Base-by-base conservation (phyloP, 2,113 vertebrate species). In the Corythoichthys haematopterus region DNA sequence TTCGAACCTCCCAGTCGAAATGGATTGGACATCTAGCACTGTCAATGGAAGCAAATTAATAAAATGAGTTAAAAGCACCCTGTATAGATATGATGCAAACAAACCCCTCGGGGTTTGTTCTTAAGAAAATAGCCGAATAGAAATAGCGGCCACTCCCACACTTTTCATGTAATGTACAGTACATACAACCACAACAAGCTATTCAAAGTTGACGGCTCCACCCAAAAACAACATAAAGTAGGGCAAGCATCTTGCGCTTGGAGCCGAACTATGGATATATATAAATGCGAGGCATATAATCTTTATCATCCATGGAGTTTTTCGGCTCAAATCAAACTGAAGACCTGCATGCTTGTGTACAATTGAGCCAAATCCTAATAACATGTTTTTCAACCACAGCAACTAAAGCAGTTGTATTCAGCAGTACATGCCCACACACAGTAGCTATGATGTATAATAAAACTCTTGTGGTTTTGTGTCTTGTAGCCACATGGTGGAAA, bases 341-440 rank as follows among this genome's bases (percentile, higher is more conserved):
- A 81, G 70, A 79, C 78, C 80, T 69, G 47, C 62, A 63, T 33
- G 68, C 84, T 77, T 78, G 71, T 58, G 71, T 83, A 70, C 85
- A 85, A 87, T 81, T 68, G 70, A 70, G 71, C 83, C 82, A 78
- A 71, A 59, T 60, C 68, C 47, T 87, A 90, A 89, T 91, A 62
- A 83, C 81, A 82, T 74, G 84, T 85, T 90, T 90, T 62, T 65
- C 65, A 83, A 72, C 75, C 83, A 46, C 84, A 68, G 52, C 75
- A 52, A 71, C 80, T 83, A 58, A 70, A 84, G 76, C 73, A 9
- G 47, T 75, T 85, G 77, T 71, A 59, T 65, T 72, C 73, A 53
- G 77, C 67, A 46, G 6, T 2, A 35, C 40, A 71, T 76, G 82
- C 73, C 70, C 79, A 83, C 77, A 75, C 75, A 68, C 48, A 3